Conservation (phyloP, 2,888 invertebrate genomes). For the Anaspis maculata region DNA sequence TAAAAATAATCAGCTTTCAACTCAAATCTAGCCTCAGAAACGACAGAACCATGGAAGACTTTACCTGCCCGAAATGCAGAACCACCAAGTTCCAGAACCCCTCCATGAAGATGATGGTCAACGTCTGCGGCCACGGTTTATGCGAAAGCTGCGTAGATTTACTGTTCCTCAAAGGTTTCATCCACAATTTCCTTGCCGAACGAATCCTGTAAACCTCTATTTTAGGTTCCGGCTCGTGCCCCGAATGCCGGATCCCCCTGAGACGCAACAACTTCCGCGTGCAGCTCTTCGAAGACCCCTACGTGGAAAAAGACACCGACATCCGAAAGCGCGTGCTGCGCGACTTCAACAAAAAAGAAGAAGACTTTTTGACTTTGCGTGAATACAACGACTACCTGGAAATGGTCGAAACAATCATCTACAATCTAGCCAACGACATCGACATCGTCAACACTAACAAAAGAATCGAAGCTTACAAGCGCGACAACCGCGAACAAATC, state of each 20-base stretch:
- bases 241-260: conserved; percentile 84
- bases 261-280: conserved; percentile 85
- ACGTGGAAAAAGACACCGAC: conserved; percentile 96
- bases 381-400: conserved; percentile 97
- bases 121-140: conserved; percentile 94
- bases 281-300: conserved; percentile 92
- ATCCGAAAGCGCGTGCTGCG: conserved; percentile 80
- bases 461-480: conserved; percentile 83
- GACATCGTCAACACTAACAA: conserved; percentile 84
- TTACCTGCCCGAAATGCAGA: conserved; percentile 92
- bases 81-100: conserved; percentile 96
- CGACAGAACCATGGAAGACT: conserved; percentile 58
- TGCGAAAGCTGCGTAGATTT: conserved; percentile 97
- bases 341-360: conserved; percentile 92
- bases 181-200: too few species aligned
- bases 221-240: conserved; percentile 85
- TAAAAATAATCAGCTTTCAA: too few species aligned
- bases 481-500: conserved; percentile 79
- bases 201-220: neutral
- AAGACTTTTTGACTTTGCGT: conserved; percentile 74
- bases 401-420: conserved; percentile 86
- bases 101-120: conserved; percentile 93
- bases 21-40: too few species aligned
- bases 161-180: conserved; percentile 93
- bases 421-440: conserved; percentile 81